Conservation (phyloP, 2,113 vertebrate species). For the Pelecanus crispus region DNA sequence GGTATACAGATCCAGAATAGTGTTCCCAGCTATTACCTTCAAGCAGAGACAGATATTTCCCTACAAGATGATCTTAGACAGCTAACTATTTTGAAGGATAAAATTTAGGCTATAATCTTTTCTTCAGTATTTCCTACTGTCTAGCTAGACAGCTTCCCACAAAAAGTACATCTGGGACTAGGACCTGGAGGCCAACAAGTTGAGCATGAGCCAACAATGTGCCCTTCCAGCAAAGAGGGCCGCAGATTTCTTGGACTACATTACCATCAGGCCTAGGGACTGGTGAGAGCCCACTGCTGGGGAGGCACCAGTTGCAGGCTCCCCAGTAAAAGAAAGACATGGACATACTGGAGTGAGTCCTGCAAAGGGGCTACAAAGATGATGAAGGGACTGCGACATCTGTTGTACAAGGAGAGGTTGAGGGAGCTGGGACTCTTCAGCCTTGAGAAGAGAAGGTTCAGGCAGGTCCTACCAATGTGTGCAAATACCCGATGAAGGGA, state of each 20-base stretch:
- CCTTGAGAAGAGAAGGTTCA: not conserved
- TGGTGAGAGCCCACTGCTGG: not conserved
- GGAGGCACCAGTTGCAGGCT: not conserved
- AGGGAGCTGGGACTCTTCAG: not conserved
- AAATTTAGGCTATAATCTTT: not conserved
- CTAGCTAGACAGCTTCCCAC: not conserved
- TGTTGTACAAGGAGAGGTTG: not conserved
- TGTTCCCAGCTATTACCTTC: not conserved
- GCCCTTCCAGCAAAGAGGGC: not conserved
- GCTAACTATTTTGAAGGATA: too few species aligned
- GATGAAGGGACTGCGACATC: not conserved
- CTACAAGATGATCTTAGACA: not conserved
- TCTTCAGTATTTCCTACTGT: not conserved
- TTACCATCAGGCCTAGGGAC: not conserved
- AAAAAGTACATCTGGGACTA: not conserved
- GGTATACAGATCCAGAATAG: not conserved
- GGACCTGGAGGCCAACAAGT: not conserved
- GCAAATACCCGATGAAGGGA: not conserved
- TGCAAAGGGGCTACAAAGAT: not conserved
- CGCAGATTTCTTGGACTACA: not conserved
- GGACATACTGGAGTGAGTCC: not conserved
- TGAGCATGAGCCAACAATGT: not conserved
- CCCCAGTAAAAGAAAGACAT: not conserved
- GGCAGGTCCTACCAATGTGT: not conserved
- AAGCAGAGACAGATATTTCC: not conserved